Conservation (phyloP, 2,113 vertebrate genomes). For the human region DNA sequence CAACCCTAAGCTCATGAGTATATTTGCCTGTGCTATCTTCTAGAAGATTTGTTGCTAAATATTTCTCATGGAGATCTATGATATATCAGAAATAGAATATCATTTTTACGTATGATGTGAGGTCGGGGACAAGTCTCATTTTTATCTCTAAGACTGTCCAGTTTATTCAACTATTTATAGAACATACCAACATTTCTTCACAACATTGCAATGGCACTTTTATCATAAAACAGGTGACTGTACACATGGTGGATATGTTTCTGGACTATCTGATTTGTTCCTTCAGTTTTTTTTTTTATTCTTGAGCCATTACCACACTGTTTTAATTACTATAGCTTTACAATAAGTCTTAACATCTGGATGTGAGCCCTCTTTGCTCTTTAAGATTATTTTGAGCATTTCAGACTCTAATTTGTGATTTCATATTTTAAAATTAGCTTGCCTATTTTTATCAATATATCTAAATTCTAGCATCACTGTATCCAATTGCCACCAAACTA, state of each 20-base stretch:
- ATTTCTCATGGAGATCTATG: neutral
- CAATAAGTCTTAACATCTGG: neutral
- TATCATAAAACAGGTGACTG: neutral
- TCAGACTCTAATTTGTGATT: neutral
- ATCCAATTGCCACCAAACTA: neutral
- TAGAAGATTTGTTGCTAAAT: neutral
- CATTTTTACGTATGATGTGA: neutral
- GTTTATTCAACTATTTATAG: neutral
- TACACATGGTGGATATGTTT: neutral
- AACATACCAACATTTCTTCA: neutral
- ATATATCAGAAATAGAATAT: neutral
- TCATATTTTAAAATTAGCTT: neutral
- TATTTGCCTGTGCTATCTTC: neutral
- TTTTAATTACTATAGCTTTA: neutral
- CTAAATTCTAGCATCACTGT: neutral
- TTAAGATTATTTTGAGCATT: neutral
- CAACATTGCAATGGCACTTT: neutral
- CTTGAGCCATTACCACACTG: neutral
- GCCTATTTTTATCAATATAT: neutral
- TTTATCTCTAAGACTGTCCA: neutral
- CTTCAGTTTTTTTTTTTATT: neutral
- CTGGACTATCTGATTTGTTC: neutral
- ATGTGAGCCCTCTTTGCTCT: neutral
- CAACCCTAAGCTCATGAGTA: neutral
- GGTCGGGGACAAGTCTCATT: neutral